These are phyloP conservation scores for Muscicapa adusta DNA, from an alignment of 2,113 vertebrate species.

Conservation along the genomic window DNA sequence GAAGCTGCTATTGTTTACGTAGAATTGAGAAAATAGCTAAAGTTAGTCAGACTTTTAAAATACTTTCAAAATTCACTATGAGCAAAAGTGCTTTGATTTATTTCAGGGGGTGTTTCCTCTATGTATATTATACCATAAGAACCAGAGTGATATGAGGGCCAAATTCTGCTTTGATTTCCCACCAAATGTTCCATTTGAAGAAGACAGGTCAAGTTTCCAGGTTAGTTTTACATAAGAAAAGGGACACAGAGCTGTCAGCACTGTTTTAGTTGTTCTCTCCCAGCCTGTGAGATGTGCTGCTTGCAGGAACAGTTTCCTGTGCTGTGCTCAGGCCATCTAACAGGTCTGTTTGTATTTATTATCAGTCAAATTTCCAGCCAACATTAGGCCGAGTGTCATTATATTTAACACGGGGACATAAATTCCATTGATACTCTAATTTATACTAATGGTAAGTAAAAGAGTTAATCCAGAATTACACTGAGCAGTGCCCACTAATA, in stretches of 20 bases:
- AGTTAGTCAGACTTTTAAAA: background rate
- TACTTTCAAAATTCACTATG: background rate
- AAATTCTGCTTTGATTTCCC: background rate
- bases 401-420: background rate
- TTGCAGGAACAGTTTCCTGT: background rate
- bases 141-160: background rate
- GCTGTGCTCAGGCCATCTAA: background rate
- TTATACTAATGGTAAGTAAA: background rate
- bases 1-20: background rate
- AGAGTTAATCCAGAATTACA: constrained; percentile 37
- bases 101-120: background rate
- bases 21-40: background rate
- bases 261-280: background rate
- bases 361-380: background rate
- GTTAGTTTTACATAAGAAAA: background rate
- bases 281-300: background rate
- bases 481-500: constrained; percentile 21
- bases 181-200: background rate
- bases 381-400: background rate
- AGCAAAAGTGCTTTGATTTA: background rate
- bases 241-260: background rate
- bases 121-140: background rate
- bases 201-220: background rate
- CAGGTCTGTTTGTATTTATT: background rate
- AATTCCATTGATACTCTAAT: background rate